Percentiles rank a stretch among this genome's conserved stretches.
phyloP scores from a whole-genome alignment of 2,888 invertebrate genomes.

The Dynastes maya region DNA sequence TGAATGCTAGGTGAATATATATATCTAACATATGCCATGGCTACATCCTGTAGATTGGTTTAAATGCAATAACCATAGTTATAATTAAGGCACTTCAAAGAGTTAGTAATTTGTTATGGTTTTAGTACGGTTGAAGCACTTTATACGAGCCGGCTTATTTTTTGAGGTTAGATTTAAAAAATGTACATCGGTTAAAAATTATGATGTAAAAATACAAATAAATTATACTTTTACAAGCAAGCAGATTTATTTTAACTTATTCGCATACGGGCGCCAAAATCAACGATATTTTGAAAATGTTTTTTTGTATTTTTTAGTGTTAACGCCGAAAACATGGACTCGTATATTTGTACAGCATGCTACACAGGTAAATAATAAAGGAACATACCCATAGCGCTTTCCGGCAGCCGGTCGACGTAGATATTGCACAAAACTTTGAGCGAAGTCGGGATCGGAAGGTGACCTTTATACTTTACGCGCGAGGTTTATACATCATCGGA shows the following conservation, averaged over 20 bases:
- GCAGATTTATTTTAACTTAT: neutral
- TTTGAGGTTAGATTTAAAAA: neutral
- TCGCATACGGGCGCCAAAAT: neutral
- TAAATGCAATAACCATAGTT: too few relatives aligned
- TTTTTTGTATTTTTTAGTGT: too few relatives aligned
- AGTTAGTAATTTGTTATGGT: too few relatives aligned
- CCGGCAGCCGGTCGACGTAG: neutral
- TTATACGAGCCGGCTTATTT: neutral
- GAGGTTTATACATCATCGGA: constrained; percentile 37
- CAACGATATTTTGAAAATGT: neutral
- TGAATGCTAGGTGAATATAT: too few relatives aligned
- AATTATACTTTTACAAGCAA: too few relatives aligned
- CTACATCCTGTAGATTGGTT: neutral
- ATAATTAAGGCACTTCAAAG: too few relatives aligned
- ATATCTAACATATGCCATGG: too few relatives aligned
- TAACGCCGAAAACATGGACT: neutral
- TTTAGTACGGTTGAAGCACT: too few relatives aligned
- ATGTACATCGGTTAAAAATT: too few relatives aligned
- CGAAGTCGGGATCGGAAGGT: constrained; percentile 19
- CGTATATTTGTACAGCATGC: neutral
- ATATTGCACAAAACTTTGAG: constrained; percentile 33
- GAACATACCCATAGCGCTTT: constrained; percentile 23
- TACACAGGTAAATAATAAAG: constrained; percentile 1
- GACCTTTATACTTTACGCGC: constrained; percentile 40
- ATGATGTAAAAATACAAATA: too few relatives aligned